phyloP scores from a whole-genome alignment of 2,113 vertebrate genomes.

The Aramus guarauna region DNA sequence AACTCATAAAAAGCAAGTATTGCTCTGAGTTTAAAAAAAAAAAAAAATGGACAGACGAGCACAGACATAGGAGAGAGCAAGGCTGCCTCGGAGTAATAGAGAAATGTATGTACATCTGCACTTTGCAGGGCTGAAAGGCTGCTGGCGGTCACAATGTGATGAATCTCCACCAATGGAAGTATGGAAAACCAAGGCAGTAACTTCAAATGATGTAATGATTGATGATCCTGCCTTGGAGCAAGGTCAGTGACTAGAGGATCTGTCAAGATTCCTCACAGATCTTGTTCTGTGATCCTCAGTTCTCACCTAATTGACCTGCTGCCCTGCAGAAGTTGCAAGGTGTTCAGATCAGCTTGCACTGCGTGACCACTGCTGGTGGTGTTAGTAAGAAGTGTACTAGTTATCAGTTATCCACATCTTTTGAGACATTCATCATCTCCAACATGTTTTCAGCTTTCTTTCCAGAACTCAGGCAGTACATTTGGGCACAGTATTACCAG shows the following conservation, averaged over 20 bases:
- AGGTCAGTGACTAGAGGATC: neutral
- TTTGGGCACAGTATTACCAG: neutral
- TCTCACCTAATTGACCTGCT: neutral
- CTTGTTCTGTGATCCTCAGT: neutral
- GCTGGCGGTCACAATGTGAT: neutral
- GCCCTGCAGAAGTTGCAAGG: neutral
- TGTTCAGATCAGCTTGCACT: neutral
- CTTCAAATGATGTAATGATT: neutral
- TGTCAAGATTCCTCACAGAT: neutral
- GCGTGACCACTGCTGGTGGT: neutral
- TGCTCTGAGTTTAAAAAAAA: neutral
- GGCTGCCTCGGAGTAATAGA: neutral
- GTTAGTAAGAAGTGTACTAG: neutral
- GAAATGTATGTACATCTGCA: neutral
- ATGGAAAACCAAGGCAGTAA: neutral
- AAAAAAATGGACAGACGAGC: neutral
- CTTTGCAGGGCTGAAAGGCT: neutral
- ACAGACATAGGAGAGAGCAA: neutral
- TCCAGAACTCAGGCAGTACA: neutral
- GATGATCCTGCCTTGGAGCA: neutral
- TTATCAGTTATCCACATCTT: neutral
- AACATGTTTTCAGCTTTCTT: neutral
- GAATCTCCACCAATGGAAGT: neutral
- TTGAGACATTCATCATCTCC: neutral
- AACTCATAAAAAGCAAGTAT: neutral